Base-by-base conservation (phyloP, 2,888 invertebrate genomes). In the Ceraclea dissimilis region DNA sequence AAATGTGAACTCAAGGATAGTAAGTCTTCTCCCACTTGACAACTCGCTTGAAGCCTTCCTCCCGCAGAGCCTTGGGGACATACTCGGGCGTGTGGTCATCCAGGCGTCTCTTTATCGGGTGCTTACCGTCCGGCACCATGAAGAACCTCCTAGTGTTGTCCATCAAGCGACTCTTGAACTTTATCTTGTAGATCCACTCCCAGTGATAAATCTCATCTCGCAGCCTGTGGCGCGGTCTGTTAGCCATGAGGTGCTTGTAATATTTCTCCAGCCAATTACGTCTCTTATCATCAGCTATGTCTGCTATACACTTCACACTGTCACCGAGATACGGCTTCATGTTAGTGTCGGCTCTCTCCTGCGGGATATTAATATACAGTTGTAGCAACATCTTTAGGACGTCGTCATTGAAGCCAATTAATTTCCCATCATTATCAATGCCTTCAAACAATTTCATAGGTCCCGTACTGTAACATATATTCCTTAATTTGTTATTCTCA, bases 161-260 rank as follows among this genome's bases (percentile, higher is more conserved):
- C 70, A 84, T 69, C 49, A 80, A 79, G 59, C 88, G 76, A 0
- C 84, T 87, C 11, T 87, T 79, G 65, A 83, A 73, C 66, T 85
- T 73, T 18, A 87, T 82, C 69, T 90, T 86, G 68, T 90, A 93
- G 61, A 93, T 86, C 62, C 80, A 80, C 67, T 93, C 90, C 93
- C 93, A 94, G 56, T 82, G 69, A 66, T 87, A 86, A 33, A 85
- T 74, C 74, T 93, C 91, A 19, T 89, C 86, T 11, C 71, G 57
- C 47, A 81, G 70, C 18, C 78, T 72, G 65, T 82, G 80, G 56
- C 81, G 77, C 0, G 84, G 82, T 62, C 88, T 79, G 67, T 88
- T 87, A 1, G 86, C 75, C 53, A 82, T 74, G 62, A 92, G 66
- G 67, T 83, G 77, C 67, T 89, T 89, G 65, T 85, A 89, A 54